phyloP scores from a whole-genome alignment of 2,888 invertebrate species.

The Colletes collaris region DNA sequence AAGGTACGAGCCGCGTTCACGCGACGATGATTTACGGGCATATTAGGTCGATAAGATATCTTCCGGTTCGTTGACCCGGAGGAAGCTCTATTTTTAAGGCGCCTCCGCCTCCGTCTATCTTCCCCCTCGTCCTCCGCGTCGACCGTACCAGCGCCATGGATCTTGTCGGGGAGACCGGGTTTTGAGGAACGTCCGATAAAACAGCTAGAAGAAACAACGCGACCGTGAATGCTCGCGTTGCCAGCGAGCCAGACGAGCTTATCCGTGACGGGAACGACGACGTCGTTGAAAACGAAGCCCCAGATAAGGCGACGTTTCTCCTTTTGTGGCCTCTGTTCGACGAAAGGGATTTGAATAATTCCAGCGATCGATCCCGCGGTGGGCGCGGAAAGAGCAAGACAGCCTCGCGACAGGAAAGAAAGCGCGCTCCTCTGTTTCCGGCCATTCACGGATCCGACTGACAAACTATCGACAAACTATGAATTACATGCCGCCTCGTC shows the following conservation, averaged over 20 bases:
- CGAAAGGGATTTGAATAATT: conserved; percentile 36
- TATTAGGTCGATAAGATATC: conserved; percentile 76
- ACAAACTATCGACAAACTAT: conserved; percentile 35
- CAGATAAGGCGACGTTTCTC: conserved; percentile 25
- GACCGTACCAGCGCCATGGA: conserved; percentile 20
- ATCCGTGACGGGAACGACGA: conserved; percentile 3
- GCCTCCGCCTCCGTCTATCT: conserved; percentile 64
- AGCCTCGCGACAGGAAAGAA: neutral
- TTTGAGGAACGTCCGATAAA: conserved; percentile 17
- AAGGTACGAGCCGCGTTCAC: conserved; percentile 74
- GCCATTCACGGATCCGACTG: conserved; percentile 5
- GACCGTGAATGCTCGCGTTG: neutral
- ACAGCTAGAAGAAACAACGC: conserved; percentile 34
- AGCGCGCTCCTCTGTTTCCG: neutral
- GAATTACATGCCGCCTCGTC: conserved; percentile 10
- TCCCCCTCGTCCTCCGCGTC: conserved; percentile 16
- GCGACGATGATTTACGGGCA: conserved; percentile 76
- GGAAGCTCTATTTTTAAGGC: conserved; percentile 72
- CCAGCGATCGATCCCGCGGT: conserved; percentile 17
- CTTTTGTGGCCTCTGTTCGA: conserved; percentile 1
- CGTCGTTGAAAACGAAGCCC: neutral
- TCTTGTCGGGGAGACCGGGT: conserved; percentile 39
- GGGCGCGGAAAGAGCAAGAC: neutral
- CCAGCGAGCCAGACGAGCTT: neutral
- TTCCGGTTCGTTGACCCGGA: conserved; percentile 73